phyloP scores from a whole-genome alignment of 2,113 vertebrate genomes.

The Dromiciops gliroides region DNA sequence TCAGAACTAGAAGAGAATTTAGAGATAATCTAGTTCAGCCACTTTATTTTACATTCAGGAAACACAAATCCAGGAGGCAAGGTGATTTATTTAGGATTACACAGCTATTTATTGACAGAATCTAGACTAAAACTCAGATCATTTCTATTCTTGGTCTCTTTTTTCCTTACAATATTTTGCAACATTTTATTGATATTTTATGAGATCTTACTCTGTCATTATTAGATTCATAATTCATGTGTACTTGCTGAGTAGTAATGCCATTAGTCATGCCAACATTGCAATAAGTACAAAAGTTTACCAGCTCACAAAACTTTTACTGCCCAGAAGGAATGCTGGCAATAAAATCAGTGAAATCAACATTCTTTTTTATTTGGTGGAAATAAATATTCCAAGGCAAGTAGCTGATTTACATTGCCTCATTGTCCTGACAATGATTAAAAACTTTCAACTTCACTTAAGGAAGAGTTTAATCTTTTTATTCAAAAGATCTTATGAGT shows the following conservation, averaged over 20 bases:
- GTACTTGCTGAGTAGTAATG: not conserved
- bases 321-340: conserved; percentile 50
- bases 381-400: not conserved
- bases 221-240: not conserved
- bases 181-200: not conserved
- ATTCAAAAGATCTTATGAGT: not conserved
- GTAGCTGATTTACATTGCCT: not conserved
- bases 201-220: not conserved
- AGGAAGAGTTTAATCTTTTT: not conserved
- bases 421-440: not conserved
- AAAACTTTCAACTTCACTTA: not conserved
- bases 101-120: not conserved
- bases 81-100: not conserved
- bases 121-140: not conserved
- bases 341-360: not conserved
- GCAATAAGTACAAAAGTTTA: conserved; percentile 22
- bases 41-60: not conserved
- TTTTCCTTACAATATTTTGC: not conserved
- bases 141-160: not conserved
- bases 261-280: not conserved
- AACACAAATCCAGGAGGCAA: not conserved
- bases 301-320: conserved; percentile 57
- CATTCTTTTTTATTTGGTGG: not conserved
- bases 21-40: not conserved
- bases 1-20: not conserved